phyloP scores from a whole-genome alignment of 1,140 invertebrate genomes.

The Drosophila orena region DNA sequence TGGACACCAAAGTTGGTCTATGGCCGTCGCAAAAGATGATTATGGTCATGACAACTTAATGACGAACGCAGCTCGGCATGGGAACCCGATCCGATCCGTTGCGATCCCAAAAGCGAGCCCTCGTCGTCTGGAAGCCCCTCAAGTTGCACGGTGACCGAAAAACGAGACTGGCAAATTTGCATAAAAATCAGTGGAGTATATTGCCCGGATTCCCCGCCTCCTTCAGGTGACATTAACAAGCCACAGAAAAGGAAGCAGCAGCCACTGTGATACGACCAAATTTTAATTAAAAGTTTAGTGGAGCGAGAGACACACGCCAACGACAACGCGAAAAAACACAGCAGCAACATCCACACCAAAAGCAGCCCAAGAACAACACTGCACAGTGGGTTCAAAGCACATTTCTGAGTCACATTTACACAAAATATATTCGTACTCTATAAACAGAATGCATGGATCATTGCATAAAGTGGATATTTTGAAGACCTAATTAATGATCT shows the following conservation, averaged over 20 bases:
- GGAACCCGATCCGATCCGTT: slow-evolving; percentile 32
- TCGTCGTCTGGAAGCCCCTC: slow-evolving; percentile 34
- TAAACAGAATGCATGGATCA: too few relatives aligned
- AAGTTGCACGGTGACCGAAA: slow-evolving; percentile 28
- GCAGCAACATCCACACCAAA: slow-evolving; percentile 30
- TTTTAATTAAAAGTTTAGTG: slow-evolving; percentile 77
- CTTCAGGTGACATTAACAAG: slow-evolving; percentile 55
- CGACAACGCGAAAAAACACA: slow-evolving; percentile 28
- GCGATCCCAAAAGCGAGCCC: slow-evolving; percentile 16
- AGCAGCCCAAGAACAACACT: slow-evolving; percentile 17
- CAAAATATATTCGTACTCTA: background rate
- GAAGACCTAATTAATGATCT: too few relatives aligned
- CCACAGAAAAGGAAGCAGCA: slow-evolving; percentile 69
- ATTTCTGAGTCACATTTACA: background rate
- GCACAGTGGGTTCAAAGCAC: background rate
- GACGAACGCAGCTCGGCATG: slow-evolving; percentile 40
- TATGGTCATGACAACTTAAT: slow-evolving; percentile 55
- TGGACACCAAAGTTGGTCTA: slow-evolving; percentile 31
- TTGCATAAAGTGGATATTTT: too few relatives aligned
- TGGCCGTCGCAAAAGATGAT: slow-evolving; percentile 21
- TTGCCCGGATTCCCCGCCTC: background rate
- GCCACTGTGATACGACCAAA: slow-evolving; percentile 68
- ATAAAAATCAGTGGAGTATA: slow-evolving; percentile 35
- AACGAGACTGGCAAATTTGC: slow-evolving; percentile 36
- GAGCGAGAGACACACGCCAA: slow-evolving; percentile 72